Conservation (phyloP, 2,797 vertebrate species). For the Phataginus tricuspis region DNA sequence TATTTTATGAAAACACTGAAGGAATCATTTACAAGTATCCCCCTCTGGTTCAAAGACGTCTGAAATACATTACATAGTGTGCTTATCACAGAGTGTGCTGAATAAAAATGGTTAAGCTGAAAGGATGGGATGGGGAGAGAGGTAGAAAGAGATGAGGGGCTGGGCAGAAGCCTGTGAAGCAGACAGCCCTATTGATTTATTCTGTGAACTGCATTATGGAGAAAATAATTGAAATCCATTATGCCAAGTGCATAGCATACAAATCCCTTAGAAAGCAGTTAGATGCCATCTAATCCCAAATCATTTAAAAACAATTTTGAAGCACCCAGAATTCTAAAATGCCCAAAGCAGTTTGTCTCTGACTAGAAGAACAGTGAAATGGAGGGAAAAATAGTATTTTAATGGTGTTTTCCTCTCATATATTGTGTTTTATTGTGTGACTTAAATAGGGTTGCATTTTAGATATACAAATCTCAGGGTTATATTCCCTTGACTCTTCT, state of each 20-base stretch:
- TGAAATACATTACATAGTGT: background rate
- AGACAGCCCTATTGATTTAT: conserved; percentile 72
- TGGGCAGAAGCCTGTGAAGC: background rate
- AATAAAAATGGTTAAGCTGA: background rate
- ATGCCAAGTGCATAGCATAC: conserved; percentile 34
- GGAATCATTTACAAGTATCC: background rate
- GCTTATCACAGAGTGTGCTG: background rate
- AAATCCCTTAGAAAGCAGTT: conserved; percentile 73
- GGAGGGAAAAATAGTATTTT: conserved; percentile 53
- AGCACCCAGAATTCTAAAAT: conserved; percentile 71
- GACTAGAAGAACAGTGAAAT: conserved; percentile 47
- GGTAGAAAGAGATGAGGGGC: background rate
- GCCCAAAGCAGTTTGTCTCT: conserved; percentile 44
- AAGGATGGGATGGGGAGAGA: background rate
- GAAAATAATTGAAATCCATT: conserved; percentile 69
- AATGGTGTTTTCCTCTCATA: conserved; percentile 27
- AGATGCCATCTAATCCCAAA: conserved; percentile 74
- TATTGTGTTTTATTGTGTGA: conserved; percentile 39
- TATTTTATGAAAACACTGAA: conserved; percentile 28
- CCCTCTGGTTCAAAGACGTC: conserved; percentile 18
- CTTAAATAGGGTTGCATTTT: conserved; percentile 50
- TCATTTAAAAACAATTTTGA: conserved; percentile 75
- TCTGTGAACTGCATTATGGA: conserved; percentile 47
- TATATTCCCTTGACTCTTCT: conserved; percentile 2
- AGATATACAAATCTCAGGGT: background rate